Evolutionary conservation across 2,888 invertebrate genomes (phyloP).

Genomic region (Fissipunctia ypsillon): DNA sequence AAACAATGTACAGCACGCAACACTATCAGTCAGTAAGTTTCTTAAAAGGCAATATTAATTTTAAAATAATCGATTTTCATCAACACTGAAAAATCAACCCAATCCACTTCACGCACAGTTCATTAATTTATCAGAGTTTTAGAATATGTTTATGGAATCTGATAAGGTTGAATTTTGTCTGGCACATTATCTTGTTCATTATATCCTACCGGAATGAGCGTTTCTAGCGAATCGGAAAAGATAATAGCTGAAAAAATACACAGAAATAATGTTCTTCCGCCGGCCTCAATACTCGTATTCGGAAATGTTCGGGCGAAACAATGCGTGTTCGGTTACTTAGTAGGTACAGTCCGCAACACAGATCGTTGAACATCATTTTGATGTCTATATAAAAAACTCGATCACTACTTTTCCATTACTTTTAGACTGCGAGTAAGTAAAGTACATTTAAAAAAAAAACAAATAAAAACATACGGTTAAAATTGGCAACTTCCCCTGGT

Average conservation of each 20-base stretch:
- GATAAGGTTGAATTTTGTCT: slow-evolving; percentile 62
- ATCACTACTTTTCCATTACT: too few relatives aligned
- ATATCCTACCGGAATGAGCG: slow-evolving; percentile 80
- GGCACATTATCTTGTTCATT: slow-evolving; percentile 48
- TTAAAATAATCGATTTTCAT: slow-evolving; percentile 19
- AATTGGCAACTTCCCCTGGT: too few relatives aligned
- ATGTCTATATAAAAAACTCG: neutral
- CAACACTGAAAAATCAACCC: slow-evolving; percentile 37
- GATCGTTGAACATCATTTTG: neutral
- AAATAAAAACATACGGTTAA: too few relatives aligned
- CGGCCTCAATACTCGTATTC: slow-evolving; percentile 82
- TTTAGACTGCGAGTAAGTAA: too few relatives aligned
- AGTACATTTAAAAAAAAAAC: too few relatives aligned
- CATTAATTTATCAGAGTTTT: slow-evolving; percentile 15
- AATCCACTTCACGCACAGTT: slow-evolving; percentile 2
- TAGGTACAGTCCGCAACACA: slow-evolving; percentile 32
- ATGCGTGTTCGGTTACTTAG: slow-evolving; percentile 61
- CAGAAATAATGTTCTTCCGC: slow-evolving; percentile 86
- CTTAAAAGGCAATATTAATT: slow-evolving; percentile 28
- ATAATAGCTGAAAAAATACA: slow-evolving; percentile 85
- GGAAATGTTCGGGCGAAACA: slow-evolving; percentile 76
- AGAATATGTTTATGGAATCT: neutral
- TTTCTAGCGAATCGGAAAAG: slow-evolving; percentile 87
- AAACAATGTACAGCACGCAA: slow-evolving; percentile 56
- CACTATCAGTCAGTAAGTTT: slow-evolving; percentile 61